Conservation (phyloP, 2,888 invertebrate genomes). For the Harmothoe impar region DNA sequence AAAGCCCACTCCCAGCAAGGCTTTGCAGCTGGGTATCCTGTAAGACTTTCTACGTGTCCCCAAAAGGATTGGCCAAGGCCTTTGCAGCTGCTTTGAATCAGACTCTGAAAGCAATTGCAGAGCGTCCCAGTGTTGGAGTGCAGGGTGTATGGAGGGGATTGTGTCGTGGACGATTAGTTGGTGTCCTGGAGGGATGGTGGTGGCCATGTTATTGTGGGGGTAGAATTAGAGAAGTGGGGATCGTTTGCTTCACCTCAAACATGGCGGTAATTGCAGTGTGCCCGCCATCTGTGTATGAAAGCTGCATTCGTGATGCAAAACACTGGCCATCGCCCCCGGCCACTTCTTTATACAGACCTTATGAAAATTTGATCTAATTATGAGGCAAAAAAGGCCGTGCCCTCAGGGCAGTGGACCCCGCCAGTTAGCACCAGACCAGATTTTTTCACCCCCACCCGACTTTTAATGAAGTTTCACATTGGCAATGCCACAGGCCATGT, state of each 20-base stretch:
- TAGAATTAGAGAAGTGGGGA: constrained; percentile 39
- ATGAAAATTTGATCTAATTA: constrained; percentile 62
- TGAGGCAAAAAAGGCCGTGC: constrained; percentile 43
- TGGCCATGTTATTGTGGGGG: not conserved
- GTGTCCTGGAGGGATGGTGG: constrained; percentile 2
- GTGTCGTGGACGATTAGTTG: not conserved
- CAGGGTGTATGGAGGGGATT: not conserved
- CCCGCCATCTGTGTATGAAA: constrained; percentile 49
- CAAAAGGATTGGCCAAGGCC: not conserved
- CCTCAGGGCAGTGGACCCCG: constrained; percentile 37
- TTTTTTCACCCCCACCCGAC: not conserved
- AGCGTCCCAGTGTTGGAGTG: not conserved
- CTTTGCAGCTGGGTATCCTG: not conserved
- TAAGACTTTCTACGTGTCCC: not conserved
- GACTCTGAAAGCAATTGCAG: not conserved
- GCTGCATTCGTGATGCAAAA: constrained; percentile 45
- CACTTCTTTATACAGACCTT: constrained; percentile 57
- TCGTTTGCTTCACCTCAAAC: not conserved
- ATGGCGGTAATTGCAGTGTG: constrained; percentile 29
- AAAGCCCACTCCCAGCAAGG: not conserved
- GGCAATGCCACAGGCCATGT: constrained; percentile 26
- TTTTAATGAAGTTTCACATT: constrained; percentile 42
- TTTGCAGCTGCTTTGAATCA: not conserved
- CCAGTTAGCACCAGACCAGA: constrained; percentile 54
- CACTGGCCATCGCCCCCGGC: constrained; percentile 35